Evolutionary conservation across 2,113 vertebrate species (phyloP).

Genomic region (Typhlomys cinereus): DNA sequence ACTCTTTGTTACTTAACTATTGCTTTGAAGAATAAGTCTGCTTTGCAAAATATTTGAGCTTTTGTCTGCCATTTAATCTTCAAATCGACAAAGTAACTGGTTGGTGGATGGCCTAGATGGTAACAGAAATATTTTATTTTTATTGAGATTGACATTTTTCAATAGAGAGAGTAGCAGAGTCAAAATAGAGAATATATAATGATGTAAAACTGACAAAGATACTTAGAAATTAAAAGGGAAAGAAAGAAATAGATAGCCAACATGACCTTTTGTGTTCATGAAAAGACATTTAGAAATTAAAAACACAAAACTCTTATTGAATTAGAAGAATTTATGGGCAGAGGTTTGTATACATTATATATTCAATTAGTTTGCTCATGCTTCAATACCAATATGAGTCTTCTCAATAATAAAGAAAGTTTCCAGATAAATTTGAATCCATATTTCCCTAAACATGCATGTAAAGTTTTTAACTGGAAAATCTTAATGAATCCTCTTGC

Average conservation of each 20-base stretch:
- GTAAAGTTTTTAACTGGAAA: slow-evolving; percentile 41
- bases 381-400: slow-evolving; percentile 1
- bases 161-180: not conserved
- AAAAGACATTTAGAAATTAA: not conserved
- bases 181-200: slow-evolving; percentile 43
- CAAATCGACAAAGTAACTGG: too few relatives aligned
- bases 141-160: slow-evolving; percentile 34
- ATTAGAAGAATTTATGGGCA: not conserved
- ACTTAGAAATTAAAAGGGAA: slow-evolving; percentile 43
- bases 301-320: too few relatives aligned
- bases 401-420: slow-evolving; percentile 43
- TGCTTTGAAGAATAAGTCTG: too few relatives aligned
- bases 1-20: too few relatives aligned
- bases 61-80: too few relatives aligned
- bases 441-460: slow-evolving; percentile 12
- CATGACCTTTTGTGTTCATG: not conserved
- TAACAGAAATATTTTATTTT: slow-evolving; percentile 48
- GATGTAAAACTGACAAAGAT: not conserved
- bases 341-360: not conserved
- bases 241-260: not conserved
- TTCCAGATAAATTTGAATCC: not conserved
- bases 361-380: not conserved
- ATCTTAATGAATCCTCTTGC: slow-evolving; percentile 32
- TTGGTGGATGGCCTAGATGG: too few relatives aligned
- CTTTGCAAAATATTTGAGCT: too few relatives aligned